Percentiles rank a stretch among this genome's conserved stretches.
Evolutionary conservation across 2,797 vertebrate species (phyloP).

Genomic region (Echiichthys vipera): DNA sequence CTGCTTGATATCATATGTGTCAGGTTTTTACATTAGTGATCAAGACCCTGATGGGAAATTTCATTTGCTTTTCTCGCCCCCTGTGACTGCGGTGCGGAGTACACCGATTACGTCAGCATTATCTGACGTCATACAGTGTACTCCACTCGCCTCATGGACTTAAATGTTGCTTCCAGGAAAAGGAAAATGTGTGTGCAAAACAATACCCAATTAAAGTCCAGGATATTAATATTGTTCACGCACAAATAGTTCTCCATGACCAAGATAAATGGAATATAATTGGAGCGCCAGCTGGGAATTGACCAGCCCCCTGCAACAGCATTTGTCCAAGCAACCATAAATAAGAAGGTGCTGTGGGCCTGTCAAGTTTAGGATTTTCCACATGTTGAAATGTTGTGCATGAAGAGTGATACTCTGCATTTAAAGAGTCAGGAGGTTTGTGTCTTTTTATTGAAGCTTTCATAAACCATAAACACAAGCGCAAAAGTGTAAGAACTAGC

Average conservation of each 20-base stretch:
- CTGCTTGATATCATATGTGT: constrained; percentile 53
- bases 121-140: constrained; percentile 42
- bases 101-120: constrained; percentile 51
- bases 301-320: constrained; percentile 16
- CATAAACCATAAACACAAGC: background rate
- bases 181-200: constrained; percentile 16
- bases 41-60: constrained; percentile 42
- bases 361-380: constrained; percentile 14
- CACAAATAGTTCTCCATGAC: constrained; percentile 40
- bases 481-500: background rate
- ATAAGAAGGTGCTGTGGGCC: background rate
- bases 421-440: background rate
- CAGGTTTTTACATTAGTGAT: constrained; percentile 43
- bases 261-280: constrained; percentile 51
- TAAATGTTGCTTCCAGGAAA: constrained; percentile 42
- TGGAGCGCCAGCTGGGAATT: constrained; percentile 34
- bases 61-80: constrained; percentile 33
- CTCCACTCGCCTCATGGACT: constrained; percentile 30
- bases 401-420: background rate
- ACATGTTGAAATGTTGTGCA: background rate
- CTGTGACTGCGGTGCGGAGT: constrained; percentile 65
- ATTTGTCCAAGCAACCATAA: background rate
- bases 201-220: constrained; percentile 22
- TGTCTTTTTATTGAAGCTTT: background rate
- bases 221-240: constrained; percentile 51